phyloP scores from a whole-genome alignment of 1,140 invertebrate species.

The Teleopsis dalmanni region DNA sequence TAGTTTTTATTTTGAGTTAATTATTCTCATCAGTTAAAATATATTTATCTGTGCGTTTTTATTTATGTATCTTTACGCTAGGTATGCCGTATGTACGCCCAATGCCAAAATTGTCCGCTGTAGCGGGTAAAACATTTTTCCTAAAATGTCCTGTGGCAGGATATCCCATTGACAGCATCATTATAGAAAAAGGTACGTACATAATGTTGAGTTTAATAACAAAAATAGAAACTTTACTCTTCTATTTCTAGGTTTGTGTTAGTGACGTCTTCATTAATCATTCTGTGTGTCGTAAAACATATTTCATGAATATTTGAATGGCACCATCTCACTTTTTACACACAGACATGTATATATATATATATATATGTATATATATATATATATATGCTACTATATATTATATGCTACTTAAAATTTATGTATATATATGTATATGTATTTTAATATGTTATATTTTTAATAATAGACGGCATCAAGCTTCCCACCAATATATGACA shows the following conservation, averaged over 20 bases:
- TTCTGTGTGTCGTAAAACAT: no score
- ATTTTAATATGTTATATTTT: conserved; percentile 12
- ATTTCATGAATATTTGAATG: no score
- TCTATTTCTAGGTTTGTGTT: no score
- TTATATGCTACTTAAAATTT: background rate
- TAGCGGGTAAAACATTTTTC: conserved; percentile 56
- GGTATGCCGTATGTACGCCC: conserved; percentile 60
- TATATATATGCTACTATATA: no score
- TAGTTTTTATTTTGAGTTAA: background rate
- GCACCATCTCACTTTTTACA: no score
- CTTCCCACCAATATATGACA: conserved; percentile 64
- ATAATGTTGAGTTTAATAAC: no score
- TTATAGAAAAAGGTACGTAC: conserved; percentile 58
- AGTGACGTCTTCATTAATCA: no score
- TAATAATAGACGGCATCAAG: conserved; percentile 49
- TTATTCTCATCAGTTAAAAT: background rate
- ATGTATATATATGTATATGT: background rate
- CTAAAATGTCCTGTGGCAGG: conserved; percentile 65
- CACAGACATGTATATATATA: background rate
- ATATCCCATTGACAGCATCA: conserved; percentile 58
- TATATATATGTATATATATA: conserved; percentile 1
- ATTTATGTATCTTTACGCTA: conserved; percentile 23
- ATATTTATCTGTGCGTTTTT: background rate
- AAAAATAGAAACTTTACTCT: no score
- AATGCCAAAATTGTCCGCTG: conserved; percentile 60